Percentiles rank a stretch among this genome's conserved stretches.
phyloP scores from a whole-genome alignment of 37 sponge, comb jelly and placozoan species.

The Geodia barretti region DNA sequence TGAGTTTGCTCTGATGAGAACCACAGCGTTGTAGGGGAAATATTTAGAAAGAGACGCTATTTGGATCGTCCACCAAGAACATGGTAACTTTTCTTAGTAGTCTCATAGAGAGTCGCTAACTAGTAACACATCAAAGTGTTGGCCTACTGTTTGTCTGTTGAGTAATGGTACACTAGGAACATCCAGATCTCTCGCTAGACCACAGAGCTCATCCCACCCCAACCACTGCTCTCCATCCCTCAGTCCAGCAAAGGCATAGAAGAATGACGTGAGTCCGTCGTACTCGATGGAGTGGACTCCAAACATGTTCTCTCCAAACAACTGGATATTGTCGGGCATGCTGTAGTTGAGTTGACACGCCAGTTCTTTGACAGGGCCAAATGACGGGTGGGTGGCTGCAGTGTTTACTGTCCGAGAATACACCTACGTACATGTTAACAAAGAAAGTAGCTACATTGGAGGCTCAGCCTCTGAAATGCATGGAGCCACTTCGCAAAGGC shows the following conservation, averaged over 20 bases:
- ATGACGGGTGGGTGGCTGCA: conserved; percentile 77
- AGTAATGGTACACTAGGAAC: conserved; percentile 68
- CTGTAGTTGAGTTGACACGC: conserved; percentile 51
- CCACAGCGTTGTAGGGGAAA: not conserved
- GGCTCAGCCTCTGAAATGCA: too few relatives aligned
- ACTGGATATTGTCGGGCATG: conserved; percentile 68
- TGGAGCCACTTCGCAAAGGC: too few relatives aligned
- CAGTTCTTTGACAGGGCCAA: conserved; percentile 80
- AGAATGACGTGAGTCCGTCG: conserved; percentile 63
- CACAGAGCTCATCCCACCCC: conserved; percentile 69
- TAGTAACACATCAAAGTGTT: not conserved
- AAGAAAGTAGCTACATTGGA: too few relatives aligned
- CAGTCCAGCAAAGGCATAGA: conserved; percentile 74
- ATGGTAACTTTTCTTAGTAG: not conserved
- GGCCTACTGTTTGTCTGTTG: conserved; percentile 36
- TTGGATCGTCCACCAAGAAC: not conserved
- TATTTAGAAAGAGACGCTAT: not conserved
- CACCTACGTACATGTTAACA: too few relatives aligned
- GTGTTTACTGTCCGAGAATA: conserved; percentile 65
- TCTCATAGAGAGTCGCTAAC: too few relatives aligned
- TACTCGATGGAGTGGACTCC: conserved; percentile 84
- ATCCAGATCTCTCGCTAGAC: conserved; percentile 53
- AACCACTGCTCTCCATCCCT: conserved; percentile 64
- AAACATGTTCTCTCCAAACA: conserved; percentile 87
- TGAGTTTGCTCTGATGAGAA: too few relatives aligned